Base-by-base conservation (phyloP, 2,797 vertebrate species). In the Poecilia wingei region DNA sequence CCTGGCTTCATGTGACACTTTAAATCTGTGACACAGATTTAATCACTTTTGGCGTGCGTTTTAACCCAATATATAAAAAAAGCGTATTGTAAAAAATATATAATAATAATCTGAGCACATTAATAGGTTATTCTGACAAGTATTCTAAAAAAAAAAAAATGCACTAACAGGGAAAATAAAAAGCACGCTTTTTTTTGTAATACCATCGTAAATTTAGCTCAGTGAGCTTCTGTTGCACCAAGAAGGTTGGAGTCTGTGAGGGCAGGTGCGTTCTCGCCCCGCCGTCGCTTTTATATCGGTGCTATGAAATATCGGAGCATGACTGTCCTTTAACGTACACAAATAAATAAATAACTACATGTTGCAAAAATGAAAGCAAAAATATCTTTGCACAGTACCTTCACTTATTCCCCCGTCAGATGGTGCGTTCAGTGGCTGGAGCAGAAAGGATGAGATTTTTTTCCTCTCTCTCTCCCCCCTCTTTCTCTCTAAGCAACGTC, bases 141-240 rank as follows among this genome's bases (percentile, higher is more conserved):
- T 72, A 7, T 66, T 47, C 61, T 10, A 53, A n/a, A 61, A 41
- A 41, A 41, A 7, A 55, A 53, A 70, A 49, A 12, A 18, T 3
- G 68, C 22, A 28, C 45, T 8, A 47, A 20, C n/a, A 57, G 10
- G 39, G 20, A 12, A 13, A 73, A 74, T 73, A 82, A 49, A 77
- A 64, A 10, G 75, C 2, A 41, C 49, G 74, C 77, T 53, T 78
- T 82, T 31, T 31, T 31, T 31, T 31, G 31, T 53, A 76, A 74
- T 79, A 36, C 74, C 47, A 74, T 57, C 83, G 82, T 76, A 80
- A 80, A 43, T 43, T n/a, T 25, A 74, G 33, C 72, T 55, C 68
- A 2, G 41, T 20, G 83, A 77, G 83, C 64, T 85, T 86, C 84
- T 92, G 91, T 91, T 94, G 91, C 92, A 91, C 84, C 85, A 90